Conservation (phyloP, 2,888 invertebrate genomes). For the Sesia apiformis region DNA sequence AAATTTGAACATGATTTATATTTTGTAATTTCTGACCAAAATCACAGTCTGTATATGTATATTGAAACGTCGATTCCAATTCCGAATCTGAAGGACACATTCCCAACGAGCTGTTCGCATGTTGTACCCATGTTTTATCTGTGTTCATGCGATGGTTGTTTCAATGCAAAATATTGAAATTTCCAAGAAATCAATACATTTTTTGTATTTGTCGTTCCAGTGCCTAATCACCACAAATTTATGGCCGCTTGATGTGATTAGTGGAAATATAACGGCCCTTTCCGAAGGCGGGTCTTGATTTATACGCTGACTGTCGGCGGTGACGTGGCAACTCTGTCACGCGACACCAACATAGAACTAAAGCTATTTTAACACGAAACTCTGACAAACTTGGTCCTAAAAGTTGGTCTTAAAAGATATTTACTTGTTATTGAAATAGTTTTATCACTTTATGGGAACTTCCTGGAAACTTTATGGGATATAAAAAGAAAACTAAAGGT, state of each 20-base stretch:
- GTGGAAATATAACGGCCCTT: slow-evolving; percentile 1
- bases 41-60: too few species aligned
- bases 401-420: neutral
- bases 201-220: neutral
- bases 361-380: neutral
- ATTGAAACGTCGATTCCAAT: too few species aligned
- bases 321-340: slow-evolving; percentile 9
- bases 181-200: neutral
- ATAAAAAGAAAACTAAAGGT: too few species aligned
- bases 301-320: slow-evolving; percentile 2
- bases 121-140: too few species aligned
- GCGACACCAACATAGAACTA: slow-evolving; percentile 1
- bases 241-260: slow-evolving; percentile 1
- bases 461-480: neutral
- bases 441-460: neutral
- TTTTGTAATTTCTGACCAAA: too few species aligned
- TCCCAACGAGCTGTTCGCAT: too few species aligned
- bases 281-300: slow-evolving; percentile 8
- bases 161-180: too few species aligned
- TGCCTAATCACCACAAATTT: neutral
- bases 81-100: too few species aligned
- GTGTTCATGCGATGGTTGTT: too few species aligned
- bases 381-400: neutral
- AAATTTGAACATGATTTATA: too few species aligned
- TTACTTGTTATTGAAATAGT: neutral